phyloP scores from a whole-genome alignment of 2,113 vertebrate species.

The Heterotis niloticus region DNA sequence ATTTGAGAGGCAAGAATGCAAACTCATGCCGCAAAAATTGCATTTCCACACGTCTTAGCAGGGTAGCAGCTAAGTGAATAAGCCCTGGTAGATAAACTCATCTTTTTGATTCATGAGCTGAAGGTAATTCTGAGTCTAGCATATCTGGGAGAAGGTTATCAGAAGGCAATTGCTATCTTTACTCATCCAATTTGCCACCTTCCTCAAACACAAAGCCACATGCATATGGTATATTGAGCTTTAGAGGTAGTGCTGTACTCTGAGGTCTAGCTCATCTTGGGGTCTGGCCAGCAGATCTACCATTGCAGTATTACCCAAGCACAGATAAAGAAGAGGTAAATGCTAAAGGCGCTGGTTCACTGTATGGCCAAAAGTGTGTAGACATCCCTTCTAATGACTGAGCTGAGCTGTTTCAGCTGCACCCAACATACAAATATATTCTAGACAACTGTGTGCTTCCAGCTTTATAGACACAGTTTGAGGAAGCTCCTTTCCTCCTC shows the following conservation, averaged over 20 bases:
- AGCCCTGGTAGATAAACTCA: conserved; percentile 41
- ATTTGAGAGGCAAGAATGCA: conserved; percentile 40
- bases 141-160: conserved; percentile 23
- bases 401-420: too few species aligned
- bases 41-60: conserved; percentile 38
- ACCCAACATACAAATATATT: too few species aligned
- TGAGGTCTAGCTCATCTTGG: not conserved
- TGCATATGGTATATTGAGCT: not conserved
- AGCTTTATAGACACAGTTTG: too few species aligned
- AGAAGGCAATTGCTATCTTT: conserved; percentile 32
- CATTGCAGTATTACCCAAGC: not conserved
- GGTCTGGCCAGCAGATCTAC: not conserved
- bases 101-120: conserved; percentile 30
- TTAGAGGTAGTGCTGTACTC: not conserved
- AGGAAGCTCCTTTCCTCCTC: too few species aligned
- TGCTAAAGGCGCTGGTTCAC: not conserved
- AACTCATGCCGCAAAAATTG: not conserved
- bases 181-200: not conserved
- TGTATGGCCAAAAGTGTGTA: too few species aligned
- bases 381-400: too few species aligned
- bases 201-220: not conserved
- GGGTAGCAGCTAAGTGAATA: conserved; percentile 48
- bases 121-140: conserved; percentile 22
- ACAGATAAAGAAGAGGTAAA: not conserved
- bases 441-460: too few species aligned